Base-by-base conservation (phyloP, 2,888 invertebrate species). In the Elegia similella region DNA sequence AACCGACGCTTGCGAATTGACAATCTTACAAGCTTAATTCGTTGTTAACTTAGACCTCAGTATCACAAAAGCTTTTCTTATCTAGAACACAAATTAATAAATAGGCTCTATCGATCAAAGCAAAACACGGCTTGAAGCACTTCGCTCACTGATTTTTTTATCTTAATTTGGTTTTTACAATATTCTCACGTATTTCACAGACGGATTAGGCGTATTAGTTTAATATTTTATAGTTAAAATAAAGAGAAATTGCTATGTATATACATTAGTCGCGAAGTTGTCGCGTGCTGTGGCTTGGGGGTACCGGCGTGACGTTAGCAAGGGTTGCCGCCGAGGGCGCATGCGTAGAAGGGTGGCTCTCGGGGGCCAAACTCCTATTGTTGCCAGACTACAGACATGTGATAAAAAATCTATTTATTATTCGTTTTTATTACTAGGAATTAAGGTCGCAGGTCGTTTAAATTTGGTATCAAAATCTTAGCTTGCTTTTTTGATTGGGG, bases 221-320 rank as follows among this genome's bases (percentile, higher is more conserved):
- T 79, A 73, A 72, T 77, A 78, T 78, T 82, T 75, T 77, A 76
- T 70, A 66, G 76, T 78, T 78, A 78, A 82, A 80, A 82, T 75
- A 75, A 69, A 76, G 72, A 76, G 77, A 82, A 78, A 80, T 82
- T 87, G 83, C 88, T 84, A 87, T 88, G 83, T 90, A 88, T 88
- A 86, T 88, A 89, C 86, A 87, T 82, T 73, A 77, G 76, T 72
- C 73, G 80, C 82, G 89, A 90, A 89, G 90, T 91, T 91, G 78
- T 73, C 74, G 80, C 78, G 79, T 75, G 69, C 71, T 79, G 69
- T 77, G 76, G 88, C 88, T 82, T 87, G 86, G 86, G 86, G 81
- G 66, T 73, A 76, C 77, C 70, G 71, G 67, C 69, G 70, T 85
- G 88, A 88, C 88, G 87, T 88, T 84, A 1, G 48, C 16, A 7